phyloP scores from a whole-genome alignment of 2,797 vertebrate genomes.

The Agapornis canus region DNA sequence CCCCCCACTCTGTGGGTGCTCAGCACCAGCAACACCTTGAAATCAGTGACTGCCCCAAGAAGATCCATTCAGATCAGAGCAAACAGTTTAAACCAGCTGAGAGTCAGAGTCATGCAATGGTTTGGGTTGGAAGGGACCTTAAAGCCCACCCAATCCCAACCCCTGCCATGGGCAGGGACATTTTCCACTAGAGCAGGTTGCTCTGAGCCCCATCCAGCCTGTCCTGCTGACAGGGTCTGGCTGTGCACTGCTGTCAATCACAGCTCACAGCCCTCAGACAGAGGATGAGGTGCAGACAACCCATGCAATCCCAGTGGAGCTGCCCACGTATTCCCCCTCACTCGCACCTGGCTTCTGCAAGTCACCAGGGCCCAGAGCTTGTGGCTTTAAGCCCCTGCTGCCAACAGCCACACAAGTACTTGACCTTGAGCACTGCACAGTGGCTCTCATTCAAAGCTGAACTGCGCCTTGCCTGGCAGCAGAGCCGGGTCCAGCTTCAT shows the following conservation, averaged over 20 bases:
- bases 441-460: not conserved
- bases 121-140: not conserved
- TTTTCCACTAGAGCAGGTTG: not conserved
- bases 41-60: accelerated
- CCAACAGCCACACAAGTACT: accelerated
- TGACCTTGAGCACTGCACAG: accelerated
- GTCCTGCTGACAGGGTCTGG: not conserved
- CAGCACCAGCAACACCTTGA: not conserved
- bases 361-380: not conserved
- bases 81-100: accelerated
- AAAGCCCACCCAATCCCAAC: not conserved
- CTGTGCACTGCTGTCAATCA: not conserved
- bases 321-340: not conserved
- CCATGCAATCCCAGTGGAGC: accelerated
- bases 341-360: not conserved
- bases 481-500: not conserved
- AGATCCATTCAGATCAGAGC: accelerated
- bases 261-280: accelerated
- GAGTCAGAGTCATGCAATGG: not conserved
- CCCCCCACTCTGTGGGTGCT: too few species aligned
- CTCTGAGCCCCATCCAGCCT: not conserved
- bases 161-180: not conserved
- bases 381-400: too few species aligned
- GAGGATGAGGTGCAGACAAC: too few species aligned
- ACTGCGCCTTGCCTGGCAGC: not conserved